Evolutionary conservation across 1,140 invertebrate species (phyloP).

Genomic region (Listronotus bonariensis): DNA sequence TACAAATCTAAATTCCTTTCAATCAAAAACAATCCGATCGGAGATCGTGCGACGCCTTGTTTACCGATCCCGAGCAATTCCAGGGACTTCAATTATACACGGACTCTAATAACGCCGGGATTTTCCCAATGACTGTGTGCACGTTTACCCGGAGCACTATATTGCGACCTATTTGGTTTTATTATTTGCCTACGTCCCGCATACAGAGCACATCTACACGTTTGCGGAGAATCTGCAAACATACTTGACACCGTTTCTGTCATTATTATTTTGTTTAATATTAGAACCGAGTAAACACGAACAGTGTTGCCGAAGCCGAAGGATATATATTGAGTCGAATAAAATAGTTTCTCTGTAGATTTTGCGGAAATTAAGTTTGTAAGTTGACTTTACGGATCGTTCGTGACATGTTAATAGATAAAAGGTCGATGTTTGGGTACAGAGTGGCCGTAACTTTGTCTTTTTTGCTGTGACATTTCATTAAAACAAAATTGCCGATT

Average conservation of each 20-base stretch:
- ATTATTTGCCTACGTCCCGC: slow-evolving; percentile 37
- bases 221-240: slow-evolving; percentile 33
- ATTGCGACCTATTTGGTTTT: slow-evolving; percentile 40
- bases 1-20: neutral
- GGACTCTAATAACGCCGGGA: slow-evolving; percentile 23
- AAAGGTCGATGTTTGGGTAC: too few species aligned
- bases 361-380: slow-evolving; percentile 27
- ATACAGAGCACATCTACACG: slow-evolving; percentile 27
- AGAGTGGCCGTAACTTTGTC: too few species aligned
- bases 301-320: slow-evolving; percentile 10
- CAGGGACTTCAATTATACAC: slow-evolving; percentile 35
- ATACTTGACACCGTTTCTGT: slow-evolving; percentile 38
- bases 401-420: too few species aligned
- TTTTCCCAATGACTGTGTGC: slow-evolving; percentile 22
- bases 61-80: slow-evolving; percentile 26
- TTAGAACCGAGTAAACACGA: slow-evolving; percentile 23
- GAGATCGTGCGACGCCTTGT: slow-evolving; percentile 28
- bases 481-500: too few species aligned
- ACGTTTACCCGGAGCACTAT: slow-evolving; percentile 29
- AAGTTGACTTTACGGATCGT: neutral
- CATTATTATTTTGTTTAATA: slow-evolving; percentile 36
- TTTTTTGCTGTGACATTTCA: too few species aligned
- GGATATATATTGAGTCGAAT: slow-evolving; percentile 19
- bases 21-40: slow-evolving; percentile 21
- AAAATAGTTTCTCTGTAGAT: slow-evolving; percentile 10